Evolutionary conservation across 2,888 invertebrate genomes (phyloP).

Genomic region (Willowsia nigromaculata): DNA sequence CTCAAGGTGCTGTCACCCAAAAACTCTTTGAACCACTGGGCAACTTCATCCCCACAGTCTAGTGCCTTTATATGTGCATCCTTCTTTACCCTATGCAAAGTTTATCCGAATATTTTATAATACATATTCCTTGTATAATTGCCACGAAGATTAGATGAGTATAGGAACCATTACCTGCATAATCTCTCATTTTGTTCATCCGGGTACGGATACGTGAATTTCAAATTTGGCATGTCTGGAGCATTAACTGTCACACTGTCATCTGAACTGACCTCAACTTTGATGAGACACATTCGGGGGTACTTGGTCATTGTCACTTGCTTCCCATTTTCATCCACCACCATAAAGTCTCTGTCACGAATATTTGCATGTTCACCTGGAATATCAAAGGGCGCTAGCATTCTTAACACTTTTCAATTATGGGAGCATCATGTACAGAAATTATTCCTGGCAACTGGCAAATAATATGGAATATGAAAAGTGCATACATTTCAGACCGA

Average conservation of each 20-base stretch:
- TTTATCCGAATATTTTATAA: too few species aligned
- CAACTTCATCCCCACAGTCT: constrained; percentile 87
- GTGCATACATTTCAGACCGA: constrained; percentile 79
- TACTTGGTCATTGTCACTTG: constrained; percentile 67
- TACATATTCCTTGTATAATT: too few species aligned
- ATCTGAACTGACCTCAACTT: constrained; percentile 48
- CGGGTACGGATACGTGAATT: constrained; percentile 66
- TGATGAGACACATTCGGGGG: constrained; percentile 73
- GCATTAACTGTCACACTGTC: constrained; percentile 74
- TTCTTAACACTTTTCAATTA: too few species aligned
- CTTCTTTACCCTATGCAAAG: constrained; percentile 80
- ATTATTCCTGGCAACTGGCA: too few species aligned
- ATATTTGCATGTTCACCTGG: constrained; percentile 64
- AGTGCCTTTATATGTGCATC: constrained; percentile 83
- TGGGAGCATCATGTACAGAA: background rate
- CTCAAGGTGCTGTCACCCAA: constrained; percentile 64
- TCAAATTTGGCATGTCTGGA: constrained; percentile 73
- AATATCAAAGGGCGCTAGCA: too few species aligned
- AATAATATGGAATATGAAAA: too few species aligned
- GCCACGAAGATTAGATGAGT: background rate
- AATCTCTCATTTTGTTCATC: constrained; percentile 58
- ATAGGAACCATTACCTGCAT: constrained; percentile 48
- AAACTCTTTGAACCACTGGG: constrained; percentile 87
- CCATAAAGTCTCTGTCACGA: constrained; percentile 75
- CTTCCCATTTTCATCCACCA: constrained; percentile 71